Evolutionary conservation across 1,140 invertebrate species (phyloP), one percentile per base, ranked within the genome.

Genomic region (Thaumetopoea pityocampa): DNA sequence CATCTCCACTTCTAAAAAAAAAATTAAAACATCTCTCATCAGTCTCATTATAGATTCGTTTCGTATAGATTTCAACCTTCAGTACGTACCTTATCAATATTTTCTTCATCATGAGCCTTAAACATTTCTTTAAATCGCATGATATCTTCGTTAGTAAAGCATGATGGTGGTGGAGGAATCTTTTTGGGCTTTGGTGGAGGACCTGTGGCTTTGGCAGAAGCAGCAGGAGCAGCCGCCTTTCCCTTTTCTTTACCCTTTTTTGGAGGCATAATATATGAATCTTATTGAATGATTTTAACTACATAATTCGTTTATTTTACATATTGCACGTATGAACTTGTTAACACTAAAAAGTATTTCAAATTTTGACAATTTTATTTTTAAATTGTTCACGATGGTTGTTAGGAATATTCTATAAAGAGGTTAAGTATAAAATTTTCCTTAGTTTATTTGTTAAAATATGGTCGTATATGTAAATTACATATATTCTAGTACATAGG

Each of bases 111-210:
- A 23, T 64, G 54, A 5, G 55, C 51, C 34, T 72, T 80, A 17
- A 64, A 83, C 8, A 79, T 33, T 33, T 79, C 76, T 35, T 77
- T 83, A 34, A 76, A 80, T 38, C 33, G 71, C 2, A 49, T 57
- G 4, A 83, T 26, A 29, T 83, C 73, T 2, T 79, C 76, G 2
- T 51, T 51, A 3, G 49, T 49, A 35, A 83, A 83, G 37, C 70
- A 73, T 1, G 68, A 64, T 3, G 79, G 79, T 9, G 76, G 76
- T 5, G 79, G 76, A 0, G 76, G 79, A 0, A 60, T 57, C 36
- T 79, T 83, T 34, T 79, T 83, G 4, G 70, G 76, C 30, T 80
- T 83, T 0, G 69, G 73, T 6, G 67, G 62, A n/a, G 67, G 65
- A 1, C 62, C 76, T 5, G 33, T 51, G 6, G 30, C 30, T 66